Percentiles rank a stretch among this genome's conserved stretches.
These are phyloP conservation scores for Rhaphigaster nebulosa DNA, from an alignment of 2,888 invertebrate genomes.

Conservation along the genomic window DNA sequence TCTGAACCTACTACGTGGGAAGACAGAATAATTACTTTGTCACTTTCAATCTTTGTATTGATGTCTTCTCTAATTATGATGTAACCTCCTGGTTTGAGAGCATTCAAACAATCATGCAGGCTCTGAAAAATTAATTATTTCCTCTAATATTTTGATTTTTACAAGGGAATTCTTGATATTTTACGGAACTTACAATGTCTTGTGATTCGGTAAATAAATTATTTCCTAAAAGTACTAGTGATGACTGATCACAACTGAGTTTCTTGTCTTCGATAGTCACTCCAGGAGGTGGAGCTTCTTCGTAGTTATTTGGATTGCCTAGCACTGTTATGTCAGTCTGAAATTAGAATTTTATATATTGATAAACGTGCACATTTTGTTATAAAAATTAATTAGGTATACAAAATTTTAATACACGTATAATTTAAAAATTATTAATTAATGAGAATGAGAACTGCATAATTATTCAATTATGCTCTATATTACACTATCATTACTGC, in stretches of 20 bases:
- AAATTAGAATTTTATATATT: constrained; percentile 67
- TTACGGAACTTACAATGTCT: constrained; percentile 2
- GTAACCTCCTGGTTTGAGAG: constrained; percentile 75
- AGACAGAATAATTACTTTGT: constrained; percentile 22
- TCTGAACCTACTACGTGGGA: constrained; percentile 69
- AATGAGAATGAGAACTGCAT: no score
- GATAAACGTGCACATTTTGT: background rate
- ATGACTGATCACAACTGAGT: constrained; percentile 71
- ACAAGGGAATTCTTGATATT: background rate
- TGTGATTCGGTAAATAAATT: constrained; percentile 69
- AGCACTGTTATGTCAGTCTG: constrained; percentile 77
- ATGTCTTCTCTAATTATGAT: constrained; percentile 75
- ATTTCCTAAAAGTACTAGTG: constrained; percentile 72
- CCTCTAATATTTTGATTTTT: background rate
- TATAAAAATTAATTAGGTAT: no score
- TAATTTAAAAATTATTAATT: no score
- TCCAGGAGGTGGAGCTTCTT: constrained; percentile 75
- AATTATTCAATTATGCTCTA: no score
- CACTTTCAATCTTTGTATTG: constrained; percentile 68
- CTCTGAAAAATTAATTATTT: constrained; percentile 67
- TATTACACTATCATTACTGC: no score
- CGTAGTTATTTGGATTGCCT: constrained; percentile 69
- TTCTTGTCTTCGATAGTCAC: constrained; percentile 77
- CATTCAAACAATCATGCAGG: constrained; percentile 70
- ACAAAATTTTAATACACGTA: no score